phyloP scores from a whole-genome alignment of 2,797 vertebrate species.

The Pogonophryne albipinna region DNA sequence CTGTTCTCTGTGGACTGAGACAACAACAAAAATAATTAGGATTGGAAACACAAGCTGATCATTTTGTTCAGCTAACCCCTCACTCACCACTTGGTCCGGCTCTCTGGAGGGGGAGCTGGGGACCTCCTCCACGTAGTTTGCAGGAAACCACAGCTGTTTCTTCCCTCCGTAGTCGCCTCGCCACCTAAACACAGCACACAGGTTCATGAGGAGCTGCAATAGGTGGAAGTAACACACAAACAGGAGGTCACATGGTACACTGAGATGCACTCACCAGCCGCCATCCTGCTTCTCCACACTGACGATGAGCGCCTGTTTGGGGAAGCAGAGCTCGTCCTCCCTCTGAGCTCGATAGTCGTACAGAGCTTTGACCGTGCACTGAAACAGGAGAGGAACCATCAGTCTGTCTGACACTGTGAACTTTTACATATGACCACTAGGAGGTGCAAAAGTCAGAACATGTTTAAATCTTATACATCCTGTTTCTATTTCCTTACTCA shows the following conservation, averaged over 20 bases:
- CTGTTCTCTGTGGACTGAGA: conserved; percentile 95
- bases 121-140: conserved; percentile 97
- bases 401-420: neutral
- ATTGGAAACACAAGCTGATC: neutral
- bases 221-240: neutral
- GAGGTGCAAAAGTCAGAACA: neutral
- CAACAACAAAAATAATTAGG: neutral
- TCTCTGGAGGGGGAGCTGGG: conserved; percentile 87
- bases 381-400: conserved; percentile 27
- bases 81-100: conserved; percentile 88
- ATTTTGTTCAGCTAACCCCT: neutral
- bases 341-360: conserved; percentile 97
- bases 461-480: neutral
- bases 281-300: conserved; percentile 97
- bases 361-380: conserved; percentile 96
- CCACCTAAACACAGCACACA: conserved; percentile 87
- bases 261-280: conserved; percentile 90
- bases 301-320: conserved; percentile 93
- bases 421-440: neutral
- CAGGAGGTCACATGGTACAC: neutral
- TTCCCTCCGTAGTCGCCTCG: conserved; percentile 96
- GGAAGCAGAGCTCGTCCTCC: conserved; percentile 96
- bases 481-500: neutral
- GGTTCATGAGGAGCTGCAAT: neutral
- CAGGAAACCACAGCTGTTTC: conserved; percentile 97